Evolutionary conservation across 2,797 vertebrate genomes (phyloP), one percentile per base, ranked within the genome.

Genomic region (Myotis planiceps): DNA sequence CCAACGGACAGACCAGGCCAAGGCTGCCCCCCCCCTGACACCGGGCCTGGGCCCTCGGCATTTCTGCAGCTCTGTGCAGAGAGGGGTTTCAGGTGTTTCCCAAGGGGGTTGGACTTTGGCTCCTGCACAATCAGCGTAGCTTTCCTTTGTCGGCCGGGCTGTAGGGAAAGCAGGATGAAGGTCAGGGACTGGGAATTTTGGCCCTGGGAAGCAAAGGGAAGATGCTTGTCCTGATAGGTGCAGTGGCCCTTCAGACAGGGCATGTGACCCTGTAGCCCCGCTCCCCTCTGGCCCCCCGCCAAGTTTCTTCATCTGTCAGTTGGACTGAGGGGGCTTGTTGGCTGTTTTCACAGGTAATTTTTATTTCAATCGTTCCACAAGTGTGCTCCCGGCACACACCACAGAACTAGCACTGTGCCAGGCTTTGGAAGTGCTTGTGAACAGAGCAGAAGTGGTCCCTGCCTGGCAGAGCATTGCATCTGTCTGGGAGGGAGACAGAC

Each of bases 221-320:
- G 45, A 29, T 16, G 42, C 13, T 23, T 27, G 45, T 42, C 19
- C 14, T 6, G 68, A 47, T 15, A 42, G 14, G 34, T 65, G 55
- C 23, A n/a, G 14, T 4, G 55, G 53, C 19, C 55, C 19, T 27
- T 72, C 68, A 74, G 32, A 42, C 32, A 74, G 68, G 45, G 42
- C 19, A 13, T 10, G 68, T 51, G 53, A 65, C 68, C 27, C 60
- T 34, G 23, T 25, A 66, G 16, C 19, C 19, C 32, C 45, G 8
- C 6, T 32, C 6, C 21, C 42, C 2, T 10, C 47, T 19, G 15
- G 0, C 2, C 39, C 32, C 27, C 49, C 3, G 10, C 1, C 23
- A 27, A 27, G 19, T 27, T 39, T 63, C 34, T 42, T 51, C 68
- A 32, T 63, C 45, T 32, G 14, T 47, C 4, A 1, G 45, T 25